phyloP scores from a whole-genome alignment of 2,797 vertebrate genomes.

The Acanthurus leucopareius region DNA sequence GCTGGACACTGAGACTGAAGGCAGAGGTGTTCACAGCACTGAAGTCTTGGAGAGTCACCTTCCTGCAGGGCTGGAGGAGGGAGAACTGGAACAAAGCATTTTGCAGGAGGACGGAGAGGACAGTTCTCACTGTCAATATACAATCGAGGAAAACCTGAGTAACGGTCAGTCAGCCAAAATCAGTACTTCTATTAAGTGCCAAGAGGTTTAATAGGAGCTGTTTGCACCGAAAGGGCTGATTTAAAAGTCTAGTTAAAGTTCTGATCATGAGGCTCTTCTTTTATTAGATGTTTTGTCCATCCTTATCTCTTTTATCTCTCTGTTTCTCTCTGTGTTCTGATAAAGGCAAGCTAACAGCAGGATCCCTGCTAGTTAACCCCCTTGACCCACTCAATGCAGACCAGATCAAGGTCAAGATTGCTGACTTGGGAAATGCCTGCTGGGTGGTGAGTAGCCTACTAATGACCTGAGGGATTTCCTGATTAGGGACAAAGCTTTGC shows the following conservation, averaged over 20 bases:
- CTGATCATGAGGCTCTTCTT: background rate
- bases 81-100: slow-evolving; percentile 67
- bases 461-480: slow-evolving; percentile 75
- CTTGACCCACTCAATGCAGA: slow-evolving; percentile 96
- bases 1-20: slow-evolving; percentile 61
- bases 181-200: background rate
- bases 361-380: slow-evolving; percentile 95
- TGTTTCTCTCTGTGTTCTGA: slow-evolving; percentile 28
- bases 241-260: slow-evolving; percentile 9
- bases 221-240: slow-evolving; percentile 1
- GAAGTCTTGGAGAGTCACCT: slow-evolving; percentile 43
- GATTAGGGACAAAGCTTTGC: slow-evolving; percentile 43
- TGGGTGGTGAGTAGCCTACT: slow-evolving; percentile 94
- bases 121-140: slow-evolving; percentile 48
- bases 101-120: slow-evolving; percentile 65
- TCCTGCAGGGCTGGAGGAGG: slow-evolving; percentile 64
- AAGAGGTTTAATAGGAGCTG: background rate
- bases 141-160: slow-evolving; percentile 69
- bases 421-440: slow-evolving; percentile 98
- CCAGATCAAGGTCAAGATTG: slow-evolving; percentile 98
- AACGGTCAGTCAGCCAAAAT: slow-evolving; percentile 78
- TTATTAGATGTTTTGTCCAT: slow-evolving; percentile 14
- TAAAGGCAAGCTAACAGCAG: slow-evolving; percentile 91
- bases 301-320: slow-evolving; percentile 47
- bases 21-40: slow-evolving; percentile 41